phyloP scores from a whole-genome alignment of 2,888 invertebrate genomes.

The Monopis laevigella region DNA sequence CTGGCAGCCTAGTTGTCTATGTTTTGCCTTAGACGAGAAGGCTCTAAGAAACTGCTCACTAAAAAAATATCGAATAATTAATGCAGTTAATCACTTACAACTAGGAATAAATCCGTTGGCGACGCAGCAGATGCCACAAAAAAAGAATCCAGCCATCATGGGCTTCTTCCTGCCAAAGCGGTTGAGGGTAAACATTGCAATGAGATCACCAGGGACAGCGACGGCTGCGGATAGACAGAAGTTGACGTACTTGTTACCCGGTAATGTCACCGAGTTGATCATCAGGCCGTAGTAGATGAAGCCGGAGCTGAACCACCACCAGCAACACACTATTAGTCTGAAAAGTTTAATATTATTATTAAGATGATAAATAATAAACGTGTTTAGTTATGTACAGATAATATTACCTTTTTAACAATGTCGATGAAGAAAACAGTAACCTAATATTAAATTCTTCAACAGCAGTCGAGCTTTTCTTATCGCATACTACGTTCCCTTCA shows the following conservation, averaged over 20 bases:
- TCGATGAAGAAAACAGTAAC: conserved; percentile 15
- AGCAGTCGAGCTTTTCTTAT: conserved; percentile 21
- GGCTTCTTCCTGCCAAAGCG: conserved; percentile 42
- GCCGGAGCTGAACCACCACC: conserved; percentile 36
- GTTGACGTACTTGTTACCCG: conserved; percentile 47
- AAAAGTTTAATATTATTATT: too few relatives aligned
- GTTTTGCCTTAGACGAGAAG: too few relatives aligned
- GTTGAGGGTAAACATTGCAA: conserved; percentile 42
- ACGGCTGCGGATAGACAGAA: conserved; percentile 42
- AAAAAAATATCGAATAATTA: too few relatives aligned
- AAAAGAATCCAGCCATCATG: conserved; percentile 32
- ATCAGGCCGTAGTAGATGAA: conserved; percentile 50
- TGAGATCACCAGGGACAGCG: conserved; percentile 49
- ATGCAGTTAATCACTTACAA: too few relatives aligned
- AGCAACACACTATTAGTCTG: conserved; percentile 29
- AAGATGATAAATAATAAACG: neutral
- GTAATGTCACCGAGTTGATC: conserved; percentile 44
- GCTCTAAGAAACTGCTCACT: too few relatives aligned
- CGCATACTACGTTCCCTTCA: conserved; percentile 26
- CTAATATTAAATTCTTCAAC: conserved; percentile 15
- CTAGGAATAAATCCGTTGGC: conserved; percentile 33
- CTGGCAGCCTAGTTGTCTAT: too few relatives aligned
- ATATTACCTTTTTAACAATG: conserved; percentile 16
- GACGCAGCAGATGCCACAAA: conserved; percentile 35
- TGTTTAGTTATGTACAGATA: neutral